These are phyloP conservation scores for Ophion slaviceki DNA, from an alignment of 2,888 invertebrate genomes.

Conservation along the genomic window DNA sequence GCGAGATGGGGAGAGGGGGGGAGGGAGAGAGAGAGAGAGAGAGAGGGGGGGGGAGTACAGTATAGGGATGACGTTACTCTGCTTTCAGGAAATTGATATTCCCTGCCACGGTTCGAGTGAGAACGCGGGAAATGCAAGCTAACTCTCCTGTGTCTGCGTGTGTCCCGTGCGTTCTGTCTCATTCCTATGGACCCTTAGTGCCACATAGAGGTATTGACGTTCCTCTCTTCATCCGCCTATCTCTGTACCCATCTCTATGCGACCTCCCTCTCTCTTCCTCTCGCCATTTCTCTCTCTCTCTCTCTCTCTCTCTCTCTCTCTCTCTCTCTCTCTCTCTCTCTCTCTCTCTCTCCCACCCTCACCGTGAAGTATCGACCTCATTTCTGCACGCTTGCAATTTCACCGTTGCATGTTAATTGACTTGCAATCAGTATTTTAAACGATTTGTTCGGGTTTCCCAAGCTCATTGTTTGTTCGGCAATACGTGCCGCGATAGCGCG, in stretches of 20 bases:
- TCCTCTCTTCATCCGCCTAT: conserved; percentile 42
- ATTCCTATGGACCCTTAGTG: conserved; percentile 14
- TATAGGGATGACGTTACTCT: conserved; percentile 31
- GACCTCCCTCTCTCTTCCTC: neutral
- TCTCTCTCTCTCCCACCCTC: conserved; percentile 15
- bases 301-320: neutral
- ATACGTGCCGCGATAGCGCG: conserved; percentile 35
- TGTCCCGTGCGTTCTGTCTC: neutral
- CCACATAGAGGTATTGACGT: conserved; percentile 43
- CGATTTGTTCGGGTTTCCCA: conserved; percentile 62
- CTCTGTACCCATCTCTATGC: conserved; percentile 15
- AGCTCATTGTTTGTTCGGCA: conserved; percentile 59
- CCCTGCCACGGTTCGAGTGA: conserved; percentile 62
- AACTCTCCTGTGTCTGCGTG: conserved; percentile 19
- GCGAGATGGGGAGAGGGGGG: conserved; percentile 3
- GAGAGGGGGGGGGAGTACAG: neutral
- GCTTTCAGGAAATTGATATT: conserved; percentile 66
- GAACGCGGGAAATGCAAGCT: conserved; percentile 61
- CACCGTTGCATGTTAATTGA: conserved; percentile 61
- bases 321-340: neutral
- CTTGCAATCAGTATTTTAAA: conserved; percentile 66
- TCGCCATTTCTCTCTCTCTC: neutral
- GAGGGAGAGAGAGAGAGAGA: neutral
- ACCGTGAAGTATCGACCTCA: conserved; percentile 58
- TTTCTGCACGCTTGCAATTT: conserved; percentile 45